Evolutionary conservation across 1,140 invertebrate species (phyloP).

Genomic region (Bombus impatiens): DNA sequence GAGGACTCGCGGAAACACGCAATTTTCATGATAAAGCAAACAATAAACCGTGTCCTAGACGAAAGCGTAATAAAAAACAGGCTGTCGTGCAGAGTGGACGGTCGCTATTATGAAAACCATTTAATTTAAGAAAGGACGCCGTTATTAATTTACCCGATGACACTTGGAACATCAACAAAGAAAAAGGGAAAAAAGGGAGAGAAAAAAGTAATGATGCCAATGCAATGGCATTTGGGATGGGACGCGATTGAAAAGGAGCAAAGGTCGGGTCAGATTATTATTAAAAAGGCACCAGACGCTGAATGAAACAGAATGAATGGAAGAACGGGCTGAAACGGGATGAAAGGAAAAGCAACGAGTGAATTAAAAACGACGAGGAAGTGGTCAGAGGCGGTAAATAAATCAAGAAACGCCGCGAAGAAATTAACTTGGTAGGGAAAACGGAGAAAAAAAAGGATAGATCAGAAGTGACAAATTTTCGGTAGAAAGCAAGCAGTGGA

Average conservation of each 20-base stretch:
- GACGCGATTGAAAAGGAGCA: neutral
- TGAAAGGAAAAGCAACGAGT: too few species aligned
- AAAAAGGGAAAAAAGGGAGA: neutral
- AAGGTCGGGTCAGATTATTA: neutral
- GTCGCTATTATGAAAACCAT: neutral
- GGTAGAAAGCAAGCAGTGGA: neutral
- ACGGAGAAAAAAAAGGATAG: neutral
- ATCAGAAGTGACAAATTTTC: neutral
- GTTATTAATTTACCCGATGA: slow-evolving; percentile 4
- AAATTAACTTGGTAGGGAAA: neutral
- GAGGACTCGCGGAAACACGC: slow-evolving; percentile 5
- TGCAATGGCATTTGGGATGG: neutral
- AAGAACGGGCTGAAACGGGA: neutral
- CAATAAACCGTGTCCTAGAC: slow-evolving; percentile 22
- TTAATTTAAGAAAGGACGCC: neutral
- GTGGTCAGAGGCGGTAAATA: neutral
- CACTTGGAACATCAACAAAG: neutral
- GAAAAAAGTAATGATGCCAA: neutral
- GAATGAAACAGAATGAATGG: slow-evolving; percentile 8
- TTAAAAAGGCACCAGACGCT: neutral
- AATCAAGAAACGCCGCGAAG: neutral
- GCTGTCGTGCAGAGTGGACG: slow-evolving; percentile 1
- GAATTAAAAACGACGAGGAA: neutral
- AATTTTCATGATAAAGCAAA: slow-evolving; percentile 42
- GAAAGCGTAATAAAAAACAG: neutral